phyloP scores from a whole-genome alignment of 2,113 vertebrate genomes.

The Ramphastos sulfuratus region DNA sequence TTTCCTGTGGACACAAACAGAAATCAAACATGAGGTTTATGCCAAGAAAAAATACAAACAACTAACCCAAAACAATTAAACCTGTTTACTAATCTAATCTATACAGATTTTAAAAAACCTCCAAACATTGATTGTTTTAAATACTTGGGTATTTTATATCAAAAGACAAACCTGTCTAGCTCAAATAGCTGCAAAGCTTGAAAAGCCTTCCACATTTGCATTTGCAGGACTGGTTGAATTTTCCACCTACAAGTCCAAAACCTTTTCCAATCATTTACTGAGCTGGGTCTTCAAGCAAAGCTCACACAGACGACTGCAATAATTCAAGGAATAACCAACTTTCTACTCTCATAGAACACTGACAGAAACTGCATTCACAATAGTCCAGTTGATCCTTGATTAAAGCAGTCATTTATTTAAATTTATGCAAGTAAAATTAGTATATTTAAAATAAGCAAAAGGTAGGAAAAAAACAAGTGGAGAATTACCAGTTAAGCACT shows the following conservation, averaged over 20 bases:
- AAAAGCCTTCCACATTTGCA: background rate
- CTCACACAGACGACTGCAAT: background rate
- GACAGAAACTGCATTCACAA: background rate
- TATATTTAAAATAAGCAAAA: background rate
- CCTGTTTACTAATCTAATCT: background rate
- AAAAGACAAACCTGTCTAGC: background rate
- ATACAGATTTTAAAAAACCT: background rate
- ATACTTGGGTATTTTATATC: background rate
- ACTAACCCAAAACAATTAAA: accelerated
- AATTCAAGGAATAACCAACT: background rate
- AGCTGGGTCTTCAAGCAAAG: background rate
- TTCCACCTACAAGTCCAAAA: background rate
- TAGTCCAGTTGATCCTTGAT: background rate
- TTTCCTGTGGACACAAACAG: constrained; percentile 75
- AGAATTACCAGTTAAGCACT: background rate
- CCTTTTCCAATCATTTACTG: background rate
- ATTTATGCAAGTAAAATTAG: too few species aligned
- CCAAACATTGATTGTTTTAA: background rate
- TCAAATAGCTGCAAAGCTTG: background rate
- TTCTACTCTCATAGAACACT: background rate
- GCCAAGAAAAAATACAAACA: background rate
- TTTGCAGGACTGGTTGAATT: background rate
- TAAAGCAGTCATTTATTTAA: background rate
- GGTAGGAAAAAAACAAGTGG: background rate
- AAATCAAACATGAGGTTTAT: background rate